These are phyloP conservation scores for Pantherophis vulpinus DNA, from an alignment of 2,797 vertebrate genomes.

Conservation along the genomic window DNA sequence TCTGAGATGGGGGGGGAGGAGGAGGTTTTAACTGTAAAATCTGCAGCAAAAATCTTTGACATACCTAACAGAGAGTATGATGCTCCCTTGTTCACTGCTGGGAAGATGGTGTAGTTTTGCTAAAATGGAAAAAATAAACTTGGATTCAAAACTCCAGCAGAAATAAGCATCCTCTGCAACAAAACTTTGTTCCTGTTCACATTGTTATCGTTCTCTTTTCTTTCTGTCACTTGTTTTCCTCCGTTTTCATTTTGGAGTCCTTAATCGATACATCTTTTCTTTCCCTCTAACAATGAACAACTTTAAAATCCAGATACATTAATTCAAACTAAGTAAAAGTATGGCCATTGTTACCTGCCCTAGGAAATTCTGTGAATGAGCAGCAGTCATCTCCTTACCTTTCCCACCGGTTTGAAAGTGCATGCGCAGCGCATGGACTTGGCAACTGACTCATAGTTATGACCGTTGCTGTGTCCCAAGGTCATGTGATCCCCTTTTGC, in stretches of 20 bases:
- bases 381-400: no score
- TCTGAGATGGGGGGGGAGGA: neutral
- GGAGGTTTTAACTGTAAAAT: neutral
- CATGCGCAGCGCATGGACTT: no score
- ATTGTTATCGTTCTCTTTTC: neutral
- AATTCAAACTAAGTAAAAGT: neutral
- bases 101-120: neutral
- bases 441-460: no score
- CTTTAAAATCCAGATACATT: neutral
- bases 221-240: neutral
- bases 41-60: neutral
- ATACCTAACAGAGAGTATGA: neutral
- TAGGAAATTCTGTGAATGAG: neutral
- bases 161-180: neutral
- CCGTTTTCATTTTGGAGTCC: neutral
- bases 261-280: neutral
- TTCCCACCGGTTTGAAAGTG: no score
- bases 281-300: neutral
- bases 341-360: neutral
- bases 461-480: no score
- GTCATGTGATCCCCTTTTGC: no score
- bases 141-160: constrained; percentile 7
- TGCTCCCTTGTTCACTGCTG: neutral
- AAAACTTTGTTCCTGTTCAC: neutral
- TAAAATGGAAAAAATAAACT: constrained; percentile 13